These are phyloP conservation scores for Hassar affinis DNA, from an alignment of 2,113 vertebrate genomes.

Conservation along the genomic window DNA sequence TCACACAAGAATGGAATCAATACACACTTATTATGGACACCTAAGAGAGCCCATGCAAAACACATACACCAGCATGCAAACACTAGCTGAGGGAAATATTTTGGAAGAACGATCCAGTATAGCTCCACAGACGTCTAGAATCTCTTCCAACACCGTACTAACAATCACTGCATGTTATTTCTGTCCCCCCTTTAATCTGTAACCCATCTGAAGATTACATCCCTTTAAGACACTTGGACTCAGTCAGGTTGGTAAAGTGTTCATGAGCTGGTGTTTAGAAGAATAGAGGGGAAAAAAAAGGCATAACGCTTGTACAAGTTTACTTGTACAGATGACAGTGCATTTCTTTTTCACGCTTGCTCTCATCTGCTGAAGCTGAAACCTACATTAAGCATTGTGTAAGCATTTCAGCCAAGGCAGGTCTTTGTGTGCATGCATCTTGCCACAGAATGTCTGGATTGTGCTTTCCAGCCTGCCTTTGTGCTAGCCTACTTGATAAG, in stretches of 20 bases:
- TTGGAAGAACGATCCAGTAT: neutral
- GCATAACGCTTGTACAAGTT: neutral
- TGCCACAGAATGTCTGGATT: slow-evolving; percentile 29
- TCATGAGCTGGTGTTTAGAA: neutral
- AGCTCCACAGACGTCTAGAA: neutral
- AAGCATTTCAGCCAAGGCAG: neutral
- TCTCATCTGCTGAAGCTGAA: slow-evolving; percentile 20
- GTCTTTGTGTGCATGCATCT: neutral
- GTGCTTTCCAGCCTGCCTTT: slow-evolving; percentile 56
- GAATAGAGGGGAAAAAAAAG: neutral
- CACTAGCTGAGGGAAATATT: neutral
- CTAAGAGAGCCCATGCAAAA: neutral
- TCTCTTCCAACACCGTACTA: neutral
- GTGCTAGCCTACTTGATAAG: slow-evolving; percentile 59
- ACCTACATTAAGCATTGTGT: neutral
- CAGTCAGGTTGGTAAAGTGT: too few species aligned
- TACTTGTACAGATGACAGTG: neutral
- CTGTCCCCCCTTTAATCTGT: neutral
- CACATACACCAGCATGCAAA: neutral
- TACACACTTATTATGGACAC: neutral
- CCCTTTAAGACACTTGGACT: neutral
- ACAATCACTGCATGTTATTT: neutral
- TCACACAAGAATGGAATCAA: neutral
- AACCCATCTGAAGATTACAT: neutral
- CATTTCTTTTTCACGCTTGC: neutral